Conservation (phyloP, 2,113 vertebrate species). For the Anhinga rufa region DNA sequence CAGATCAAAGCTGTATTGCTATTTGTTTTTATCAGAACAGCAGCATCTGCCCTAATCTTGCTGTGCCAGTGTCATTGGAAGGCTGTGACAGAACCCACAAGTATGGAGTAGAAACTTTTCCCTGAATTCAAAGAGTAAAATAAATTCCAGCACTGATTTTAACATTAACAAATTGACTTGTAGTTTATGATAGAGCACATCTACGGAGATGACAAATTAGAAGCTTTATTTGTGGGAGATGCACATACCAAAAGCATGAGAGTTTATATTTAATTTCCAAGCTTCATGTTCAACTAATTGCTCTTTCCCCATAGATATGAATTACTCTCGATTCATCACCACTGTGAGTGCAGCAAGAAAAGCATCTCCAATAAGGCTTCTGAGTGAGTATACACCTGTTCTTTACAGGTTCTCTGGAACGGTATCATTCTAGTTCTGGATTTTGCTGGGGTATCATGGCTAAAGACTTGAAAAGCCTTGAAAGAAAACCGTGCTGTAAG, state of each 20-base stretch:
- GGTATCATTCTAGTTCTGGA: not conserved
- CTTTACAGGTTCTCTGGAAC: not conserved
- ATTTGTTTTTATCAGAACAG: not conserved
- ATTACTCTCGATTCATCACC: slow-evolving; percentile 88
- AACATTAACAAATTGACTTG: not conserved
- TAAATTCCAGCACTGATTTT: not conserved
- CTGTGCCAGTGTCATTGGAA: not conserved
- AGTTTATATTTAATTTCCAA: not conserved
- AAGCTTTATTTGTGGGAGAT: not conserved
- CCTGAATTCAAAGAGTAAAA: not conserved
- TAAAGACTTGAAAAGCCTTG: not conserved
- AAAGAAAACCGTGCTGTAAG: not conserved
- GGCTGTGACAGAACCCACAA: not conserved
- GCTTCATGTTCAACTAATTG: not conserved
- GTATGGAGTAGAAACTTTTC: not conserved
- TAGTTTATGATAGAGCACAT: not conserved
- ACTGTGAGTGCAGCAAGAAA: slow-evolving; percentile 82
- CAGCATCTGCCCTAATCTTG: not conserved
- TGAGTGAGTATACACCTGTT: slow-evolving; percentile 77
- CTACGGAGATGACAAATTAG: not conserved
- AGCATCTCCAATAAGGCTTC: slow-evolving; percentile 79
- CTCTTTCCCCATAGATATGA: slow-evolving; percentile 75
- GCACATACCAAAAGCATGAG: not conserved
- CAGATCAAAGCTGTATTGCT: not conserved
- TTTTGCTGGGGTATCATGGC: not conserved